Evolutionary conservation across 1,140 invertebrate species (phyloP).

Genomic region (Heliconius hermathena): DNA sequence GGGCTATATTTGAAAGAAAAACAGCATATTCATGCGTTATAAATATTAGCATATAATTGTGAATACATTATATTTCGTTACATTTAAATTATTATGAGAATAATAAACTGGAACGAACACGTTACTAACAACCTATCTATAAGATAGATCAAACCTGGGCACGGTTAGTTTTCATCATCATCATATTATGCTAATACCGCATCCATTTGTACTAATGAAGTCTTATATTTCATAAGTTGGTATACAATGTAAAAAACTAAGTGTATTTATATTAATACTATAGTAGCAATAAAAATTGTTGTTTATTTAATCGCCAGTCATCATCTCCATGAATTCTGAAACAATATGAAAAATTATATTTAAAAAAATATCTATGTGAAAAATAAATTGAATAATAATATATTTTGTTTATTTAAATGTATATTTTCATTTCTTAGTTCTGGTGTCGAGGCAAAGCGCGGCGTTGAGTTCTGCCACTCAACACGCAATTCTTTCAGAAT

Average conservation of each 20-base stretch:
- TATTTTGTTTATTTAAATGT: no score
- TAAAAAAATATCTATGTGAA: background rate
- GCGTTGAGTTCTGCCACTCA: no score
- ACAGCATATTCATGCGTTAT: constrained; percentile 59
- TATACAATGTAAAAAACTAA: constrained; percentile 66
- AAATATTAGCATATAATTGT: constrained; percentile 75
- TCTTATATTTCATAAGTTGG: constrained; percentile 54
- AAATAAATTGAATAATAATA: background rate
- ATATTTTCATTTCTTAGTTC: no score
- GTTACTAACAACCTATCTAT: constrained; percentile 60
- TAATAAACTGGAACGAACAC: constrained; percentile 70
- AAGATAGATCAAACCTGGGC: constrained; percentile 61
- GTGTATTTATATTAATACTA: constrained; percentile 61
- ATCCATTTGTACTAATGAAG: constrained; percentile 73
- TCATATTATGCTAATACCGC: constrained; percentile 74
- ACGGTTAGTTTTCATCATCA: constrained; percentile 42
- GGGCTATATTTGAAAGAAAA: constrained; percentile 20
- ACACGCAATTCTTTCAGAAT: no score
- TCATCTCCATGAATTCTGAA: constrained; percentile 93
- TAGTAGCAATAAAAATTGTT: constrained; percentile 25
- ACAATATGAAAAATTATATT: constrained; percentile 52
- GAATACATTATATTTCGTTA: constrained; percentile 50
- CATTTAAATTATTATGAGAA: constrained; percentile 71
- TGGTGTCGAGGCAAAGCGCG: no score
- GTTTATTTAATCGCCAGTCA: constrained; percentile 88